phyloP scores from a whole-genome alignment of 2,888 invertebrate genomes.

The Cheilosia scutellata region DNA sequence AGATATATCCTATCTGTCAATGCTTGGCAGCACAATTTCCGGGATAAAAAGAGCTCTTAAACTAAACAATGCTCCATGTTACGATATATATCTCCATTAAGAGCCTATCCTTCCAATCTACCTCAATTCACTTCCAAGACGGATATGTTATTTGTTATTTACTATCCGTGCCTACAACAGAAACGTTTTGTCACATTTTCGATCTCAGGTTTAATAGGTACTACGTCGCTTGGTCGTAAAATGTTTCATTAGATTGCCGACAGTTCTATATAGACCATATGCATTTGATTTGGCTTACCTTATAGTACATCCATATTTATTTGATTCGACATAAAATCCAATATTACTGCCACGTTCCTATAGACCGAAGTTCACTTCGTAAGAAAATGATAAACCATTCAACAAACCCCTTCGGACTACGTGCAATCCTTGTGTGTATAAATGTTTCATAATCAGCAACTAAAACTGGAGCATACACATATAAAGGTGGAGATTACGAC shows the following conservation, averaged over 20 bases:
- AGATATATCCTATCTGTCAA: too few relatives aligned
- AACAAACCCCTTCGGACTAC: constrained; percentile 46
- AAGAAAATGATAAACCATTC: constrained; percentile 58
- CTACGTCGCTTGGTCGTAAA: constrained; percentile 57
- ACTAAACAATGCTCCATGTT: too few relatives aligned
- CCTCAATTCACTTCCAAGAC: background rate
- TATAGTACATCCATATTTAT: constrained; percentile 35
- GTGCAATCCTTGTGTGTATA: constrained; percentile 14
- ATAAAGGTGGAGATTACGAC: background rate
- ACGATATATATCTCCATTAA: too few relatives aligned
- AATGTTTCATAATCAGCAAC: constrained; percentile 49
- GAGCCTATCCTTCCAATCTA: background rate
- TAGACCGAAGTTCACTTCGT: background rate
- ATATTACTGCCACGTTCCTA: constrained; percentile 33
- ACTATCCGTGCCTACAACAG: constrained; percentile 7
- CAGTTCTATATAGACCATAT: constrained; percentile 22
- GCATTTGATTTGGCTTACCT: constrained; percentile 4
- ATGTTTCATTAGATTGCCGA: constrained; percentile 55
- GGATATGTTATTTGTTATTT: background rate
- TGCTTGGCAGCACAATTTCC: too few relatives aligned
- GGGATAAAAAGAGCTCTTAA: too few relatives aligned
- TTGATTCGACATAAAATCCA: constrained; percentile 56
- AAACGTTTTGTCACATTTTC: constrained; percentile 38
- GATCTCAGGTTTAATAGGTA: constrained; percentile 44
- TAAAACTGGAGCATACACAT: constrained; percentile 12